Base-by-base conservation (phyloP, 2,888 invertebrate genomes). In the Agrotis puta region DNA sequence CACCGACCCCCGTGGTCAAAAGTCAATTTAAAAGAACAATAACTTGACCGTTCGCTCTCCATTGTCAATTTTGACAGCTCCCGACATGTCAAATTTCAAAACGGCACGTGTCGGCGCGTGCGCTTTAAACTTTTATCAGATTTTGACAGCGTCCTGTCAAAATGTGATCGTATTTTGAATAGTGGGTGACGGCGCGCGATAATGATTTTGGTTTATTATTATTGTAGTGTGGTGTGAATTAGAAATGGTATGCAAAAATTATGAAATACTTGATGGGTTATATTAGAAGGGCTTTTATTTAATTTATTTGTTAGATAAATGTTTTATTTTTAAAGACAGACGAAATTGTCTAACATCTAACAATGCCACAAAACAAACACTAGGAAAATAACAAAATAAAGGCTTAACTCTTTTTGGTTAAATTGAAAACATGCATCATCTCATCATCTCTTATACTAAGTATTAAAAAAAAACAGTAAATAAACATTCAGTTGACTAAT, bases 41-140 rank as follows among this genome's bases (percentile, higher is more conserved):
- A 81, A 79, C 64, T 81, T 89, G 90, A 89, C 92, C 92, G 87
- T 85, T 87, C 88, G 88, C 85, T 84, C 86, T 88, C 88, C 87
- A 86, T 89, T 88, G 88, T 89, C 87, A 87, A 75, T 72, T 89
- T 87, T 92, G 94, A 93, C 94, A 92, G 89, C 84, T 88, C 87
- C 89, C 89, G 90, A 87, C 88, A 89, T 92, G 94, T 92, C 93
- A 92, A 89, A 89, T 91, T 91, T 92, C 93, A 91, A 90, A 87
- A 74, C 83, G 91, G 66, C 95, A 95, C 95, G 95, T 92, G 95
- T 72, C 92, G 92, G 84, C 93, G 92, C 92, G 94, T 94, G 95
- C 92, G 89, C 84, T 91, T 88, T 93, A 92, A 93, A 93, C 91
- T 92, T 91, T 91, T 93, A 92, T 93, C 93, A 83, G 86, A 89